Evolutionary conservation across 2,888 invertebrate species (phyloP).

Genomic region (Xestobium rufovillosum): DNA sequence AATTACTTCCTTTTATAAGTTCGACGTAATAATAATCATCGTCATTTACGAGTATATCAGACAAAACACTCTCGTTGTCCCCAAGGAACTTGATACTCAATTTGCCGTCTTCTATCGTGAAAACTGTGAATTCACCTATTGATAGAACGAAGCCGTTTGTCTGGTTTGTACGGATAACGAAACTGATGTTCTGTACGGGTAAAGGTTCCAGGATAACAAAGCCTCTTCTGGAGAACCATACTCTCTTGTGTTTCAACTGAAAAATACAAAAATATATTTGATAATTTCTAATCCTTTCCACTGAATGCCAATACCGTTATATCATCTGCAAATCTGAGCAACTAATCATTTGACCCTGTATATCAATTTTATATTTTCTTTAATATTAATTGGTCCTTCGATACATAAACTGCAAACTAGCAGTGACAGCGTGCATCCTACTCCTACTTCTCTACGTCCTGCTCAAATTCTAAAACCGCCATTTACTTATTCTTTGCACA

Average conservation of each 20-base stretch:
- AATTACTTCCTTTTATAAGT: slow-evolving; percentile 13
- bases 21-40: slow-evolving; percentile 23
- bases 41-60: slow-evolving; percentile 18
- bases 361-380: no score
- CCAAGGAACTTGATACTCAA: slow-evolving; percentile 10
- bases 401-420: no score
- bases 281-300: no score
- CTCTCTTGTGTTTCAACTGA: slow-evolving; percentile 47
- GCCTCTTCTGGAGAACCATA: slow-evolving; percentile 73
- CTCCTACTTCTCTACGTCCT: no score
- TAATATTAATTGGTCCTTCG: no score
- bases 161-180: slow-evolving; percentile 20
- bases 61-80: slow-evolving; percentile 9
- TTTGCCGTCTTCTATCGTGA: slow-evolving; percentile 16
- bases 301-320: no score
- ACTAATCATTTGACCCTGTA: no score
- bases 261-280: slow-evolving; percentile 19
- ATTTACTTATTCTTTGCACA: no score
- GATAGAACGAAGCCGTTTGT: slow-evolving; percentile 18
- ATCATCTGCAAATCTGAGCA: no score
- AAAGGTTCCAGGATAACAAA: slow-evolving; percentile 64
- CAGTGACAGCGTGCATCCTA: no score
- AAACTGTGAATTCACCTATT: slow-evolving; percentile 6
- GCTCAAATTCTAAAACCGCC: no score
- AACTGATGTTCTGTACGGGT: slow-evolving; percentile 37